phyloP scores from a whole-genome alignment of 92 coral and sea anemone genomes.

The Phenganax subtilis region DNA sequence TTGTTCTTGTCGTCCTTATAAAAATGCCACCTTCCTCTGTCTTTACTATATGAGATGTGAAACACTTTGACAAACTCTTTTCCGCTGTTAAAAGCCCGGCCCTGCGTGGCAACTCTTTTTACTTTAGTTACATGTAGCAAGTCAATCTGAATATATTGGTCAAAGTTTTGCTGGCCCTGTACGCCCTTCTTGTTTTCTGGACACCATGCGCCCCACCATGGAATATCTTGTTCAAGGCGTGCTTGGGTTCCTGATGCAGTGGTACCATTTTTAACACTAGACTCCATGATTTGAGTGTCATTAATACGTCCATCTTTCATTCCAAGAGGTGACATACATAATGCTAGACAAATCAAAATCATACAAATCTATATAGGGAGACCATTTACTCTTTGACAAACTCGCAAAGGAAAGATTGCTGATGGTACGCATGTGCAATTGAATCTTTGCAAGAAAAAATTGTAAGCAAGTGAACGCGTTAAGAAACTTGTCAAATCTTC shows the following conservation, averaged over 20 bases:
- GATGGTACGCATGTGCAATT: too few relatives aligned
- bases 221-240: conserved; percentile 35
- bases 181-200: conserved; percentile 25
- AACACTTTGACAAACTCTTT: conserved; percentile 49
- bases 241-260: conserved; percentile 44
- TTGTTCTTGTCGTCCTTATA: background rate
- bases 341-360: background rate
- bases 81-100: conserved; percentile 43
- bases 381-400: background rate
- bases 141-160: conserved; percentile 54
- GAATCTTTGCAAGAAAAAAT: too few relatives aligned
- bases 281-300: conserved; percentile 53
- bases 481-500: too few relatives aligned
- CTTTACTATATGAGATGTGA: conserved; percentile 43
- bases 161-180: conserved; percentile 10
- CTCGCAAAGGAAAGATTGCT: too few relatives aligned
- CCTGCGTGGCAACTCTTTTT: conserved; percentile 61
- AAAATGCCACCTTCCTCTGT: background rate
- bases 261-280: background rate
- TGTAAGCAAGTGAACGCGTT: too few relatives aligned
- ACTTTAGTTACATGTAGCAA: conserved; percentile 47
- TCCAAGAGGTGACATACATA: conserved; percentile 49
- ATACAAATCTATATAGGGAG: background rate
- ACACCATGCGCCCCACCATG: conserved; percentile 73
- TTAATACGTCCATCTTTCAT: conserved; percentile 59